Base-by-base conservation (phyloP, 2,113 vertebrate genomes). In the Ondatra zibethicus region DNA sequence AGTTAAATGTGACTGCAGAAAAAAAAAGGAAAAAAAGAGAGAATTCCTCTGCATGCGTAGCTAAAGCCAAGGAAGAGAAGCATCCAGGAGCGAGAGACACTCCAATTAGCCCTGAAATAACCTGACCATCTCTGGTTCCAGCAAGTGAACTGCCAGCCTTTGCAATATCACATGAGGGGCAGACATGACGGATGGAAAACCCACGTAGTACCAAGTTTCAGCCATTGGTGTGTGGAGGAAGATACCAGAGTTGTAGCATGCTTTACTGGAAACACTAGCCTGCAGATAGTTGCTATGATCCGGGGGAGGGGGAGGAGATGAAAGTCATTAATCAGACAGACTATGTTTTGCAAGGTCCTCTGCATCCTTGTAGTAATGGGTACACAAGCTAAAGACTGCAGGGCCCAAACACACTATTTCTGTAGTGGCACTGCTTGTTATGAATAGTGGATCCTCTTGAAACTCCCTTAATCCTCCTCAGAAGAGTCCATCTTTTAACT, bases 61-160 rank as follows among this genome's bases (percentile, higher is more conserved):
- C 95, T 93, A 96, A 96, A 98, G 89, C 92, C 96, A 97, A 92
- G 94, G 81, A 95, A 95, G 95, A 97, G 97, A 77, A 1, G 1
- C 76, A 96, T 50, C 94, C 92, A 66, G 85, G 86, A 96, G 92
- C 0, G 5, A 91, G 92, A 97, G 70, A 86, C 72, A 94, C 76
- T 96, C 96, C 94, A 97, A 96, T 94, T 96, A 97, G 88, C 85
- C 95, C 96, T 86, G 66, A 42, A 76, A 97, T 97, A 97, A 97
- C 86, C 93, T 21, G 55, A 97, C 68, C 95, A 95, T 95, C 92
- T 29, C 27, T 58, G 47, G 73, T 92, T 96, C 93, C 87, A 96
- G 93, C 0, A 36, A 92, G 75, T 2, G 7, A 94, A 80, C 9
- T 92, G 27, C 93, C 96, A 97, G 75, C 45, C 91, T 45, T 91